A percentile compares a stretch with the other conserved stretches of the same genome.
Evolutionary conservation across 2,113 vertebrate genomes (phyloP).

Genomic region (Panthera uncia): DNA sequence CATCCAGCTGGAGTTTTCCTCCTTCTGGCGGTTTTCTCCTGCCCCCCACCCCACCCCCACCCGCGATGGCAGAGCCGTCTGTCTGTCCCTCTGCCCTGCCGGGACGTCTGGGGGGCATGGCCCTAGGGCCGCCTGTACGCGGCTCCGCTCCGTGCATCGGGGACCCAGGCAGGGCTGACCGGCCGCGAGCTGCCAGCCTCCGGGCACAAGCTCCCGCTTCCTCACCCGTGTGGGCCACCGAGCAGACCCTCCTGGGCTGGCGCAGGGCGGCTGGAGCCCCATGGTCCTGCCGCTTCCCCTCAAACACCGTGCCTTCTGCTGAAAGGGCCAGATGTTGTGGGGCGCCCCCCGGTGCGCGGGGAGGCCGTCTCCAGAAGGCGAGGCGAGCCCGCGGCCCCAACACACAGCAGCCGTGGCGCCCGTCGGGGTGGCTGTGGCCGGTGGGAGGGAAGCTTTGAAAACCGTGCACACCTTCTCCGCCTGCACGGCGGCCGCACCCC

Average conservation of each 20-base stretch:
- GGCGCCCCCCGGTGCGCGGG: not conserved
- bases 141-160: not conserved
- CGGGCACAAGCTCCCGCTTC: not conserved
- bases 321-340: too few relatives aligned
- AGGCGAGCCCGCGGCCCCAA: not conserved
- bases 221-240: fast-evolving
- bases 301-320: not conserved
- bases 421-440: not conserved
- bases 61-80: too few relatives aligned
- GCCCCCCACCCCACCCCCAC: too few relatives aligned
- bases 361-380: fast-evolving
- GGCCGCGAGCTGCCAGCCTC: too few relatives aligned
- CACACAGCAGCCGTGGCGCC: fast-evolving
- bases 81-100: too few relatives aligned
- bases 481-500: not conserved
- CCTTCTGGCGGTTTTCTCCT: too few relatives aligned
- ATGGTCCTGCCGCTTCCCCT: not conserved
- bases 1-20: fast-evolving
- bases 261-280: too few relatives aligned
- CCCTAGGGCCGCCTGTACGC: too few relatives aligned
- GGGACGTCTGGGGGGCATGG: too few relatives aligned
- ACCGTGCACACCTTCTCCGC: fast-evolving
- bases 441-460: not conserved
- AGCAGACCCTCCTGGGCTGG: too few relatives aligned
- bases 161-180: not conserved